Percentiles rank a stretch among this genome's conserved stretches.
phyloP scores from a whole-genome alignment of 2,113 vertebrate genomes.

The Sinocyclocheilus anshuiensis region DNA sequence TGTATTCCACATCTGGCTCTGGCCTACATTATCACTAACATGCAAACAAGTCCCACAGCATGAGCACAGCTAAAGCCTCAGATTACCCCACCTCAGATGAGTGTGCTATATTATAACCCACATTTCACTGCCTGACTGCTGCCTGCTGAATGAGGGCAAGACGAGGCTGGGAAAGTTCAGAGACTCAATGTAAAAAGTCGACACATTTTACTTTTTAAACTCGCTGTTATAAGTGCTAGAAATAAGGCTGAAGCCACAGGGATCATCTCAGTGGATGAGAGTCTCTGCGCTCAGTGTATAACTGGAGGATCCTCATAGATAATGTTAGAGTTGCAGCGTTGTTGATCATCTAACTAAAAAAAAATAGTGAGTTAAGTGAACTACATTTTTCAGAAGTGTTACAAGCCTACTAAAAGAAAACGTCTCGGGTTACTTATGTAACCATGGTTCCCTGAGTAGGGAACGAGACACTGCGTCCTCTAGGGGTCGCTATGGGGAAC shows the following conservation, averaged over 20 bases:
- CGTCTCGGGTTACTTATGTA: no score
- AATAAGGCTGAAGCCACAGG: neutral
- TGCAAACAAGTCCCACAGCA: constrained; percentile 1
- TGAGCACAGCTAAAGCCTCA: neutral
- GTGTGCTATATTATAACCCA: neutral
- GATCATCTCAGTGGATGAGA: neutral
- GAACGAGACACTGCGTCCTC: no score
- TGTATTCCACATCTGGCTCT: constrained; percentile 30
- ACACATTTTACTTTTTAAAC: constrained; percentile 1
- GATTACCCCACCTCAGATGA: constrained; percentile 34
- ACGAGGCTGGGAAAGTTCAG: neutral
- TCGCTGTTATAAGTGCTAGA: neutral
- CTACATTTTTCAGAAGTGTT: neutral
- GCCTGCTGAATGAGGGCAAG: constrained; percentile 9
- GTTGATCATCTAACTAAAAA: constrained; percentile 4
- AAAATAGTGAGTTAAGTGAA: neutral
- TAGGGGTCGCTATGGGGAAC: no score
- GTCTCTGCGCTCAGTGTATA: neutral
- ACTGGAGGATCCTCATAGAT: neutral
- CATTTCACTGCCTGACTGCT: constrained; percentile 3
- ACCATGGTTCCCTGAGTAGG: no score
- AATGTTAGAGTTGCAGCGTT: neutral
- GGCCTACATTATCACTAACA: constrained; percentile 30
- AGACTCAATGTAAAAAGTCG: neutral
- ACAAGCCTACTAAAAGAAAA: neutral